A percentile compares a stretch with the other conserved stretches of the same genome.
Evolutionary conservation across 2,113 vertebrate species (phyloP).

Genomic region (Tetraodon nigroviridis): DNA sequence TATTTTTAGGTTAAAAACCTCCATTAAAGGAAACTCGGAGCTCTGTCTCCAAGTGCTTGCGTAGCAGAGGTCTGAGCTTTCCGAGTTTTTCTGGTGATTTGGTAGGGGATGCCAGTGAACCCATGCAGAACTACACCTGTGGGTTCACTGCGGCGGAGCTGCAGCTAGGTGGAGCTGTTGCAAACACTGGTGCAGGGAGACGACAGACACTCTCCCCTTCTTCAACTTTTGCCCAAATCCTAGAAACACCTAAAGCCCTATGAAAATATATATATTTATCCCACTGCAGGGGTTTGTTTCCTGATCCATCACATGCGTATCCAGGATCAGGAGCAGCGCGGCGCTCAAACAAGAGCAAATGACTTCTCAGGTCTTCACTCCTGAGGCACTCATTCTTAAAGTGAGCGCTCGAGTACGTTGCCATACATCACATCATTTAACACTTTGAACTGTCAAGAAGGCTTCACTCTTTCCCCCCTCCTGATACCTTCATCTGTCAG

Average conservation of each 20-base stretch:
- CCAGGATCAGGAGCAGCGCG: slow-evolving; percentile 6
- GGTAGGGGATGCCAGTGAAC: too few relatives aligned
- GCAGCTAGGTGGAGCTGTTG: slow-evolving; percentile 80
- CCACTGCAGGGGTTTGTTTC: neutral
- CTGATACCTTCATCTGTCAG: slow-evolving; percentile 70
- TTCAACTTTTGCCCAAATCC: slow-evolving; percentile 8
- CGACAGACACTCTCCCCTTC: neutral
- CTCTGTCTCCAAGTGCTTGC: too few relatives aligned
- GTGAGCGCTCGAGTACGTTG: slow-evolving; percentile 44
- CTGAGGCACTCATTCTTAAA: slow-evolving; percentile 33
- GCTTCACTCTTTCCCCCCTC: slow-evolving; percentile 69
- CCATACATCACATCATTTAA: slow-evolving; percentile 70
- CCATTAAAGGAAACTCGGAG: too few relatives aligned
- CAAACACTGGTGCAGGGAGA: slow-evolving; percentile 35
- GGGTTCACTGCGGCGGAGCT: slow-evolving; percentile 37
- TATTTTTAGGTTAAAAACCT: too few relatives aligned
- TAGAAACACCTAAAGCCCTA: neutral
- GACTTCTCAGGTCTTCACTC: slow-evolving; percentile 28
- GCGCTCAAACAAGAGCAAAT: slow-evolving; percentile 26
- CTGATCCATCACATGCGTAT: neutral
- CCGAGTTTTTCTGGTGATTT: too few relatives aligned
- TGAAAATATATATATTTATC: neutral
- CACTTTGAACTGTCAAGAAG: slow-evolving; percentile 73
- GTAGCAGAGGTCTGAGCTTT: too few relatives aligned
- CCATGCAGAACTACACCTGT: neutral